These are phyloP conservation scores for Carassius carassius DNA, from an alignment of 2,113 vertebrate genomes.

Conservation along the genomic window DNA sequence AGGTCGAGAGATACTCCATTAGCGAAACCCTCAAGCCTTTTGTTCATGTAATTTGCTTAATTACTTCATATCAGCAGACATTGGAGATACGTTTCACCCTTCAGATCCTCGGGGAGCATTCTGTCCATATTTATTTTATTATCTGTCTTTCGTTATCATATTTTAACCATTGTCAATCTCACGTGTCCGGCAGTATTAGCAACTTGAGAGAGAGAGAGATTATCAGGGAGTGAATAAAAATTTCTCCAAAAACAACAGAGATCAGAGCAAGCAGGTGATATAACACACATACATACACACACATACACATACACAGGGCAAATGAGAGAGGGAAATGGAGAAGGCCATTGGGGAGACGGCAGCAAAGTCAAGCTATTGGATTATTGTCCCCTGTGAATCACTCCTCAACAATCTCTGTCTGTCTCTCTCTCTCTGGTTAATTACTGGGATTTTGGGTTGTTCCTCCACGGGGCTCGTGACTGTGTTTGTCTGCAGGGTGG, in stretches of 20 bases:
- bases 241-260: conserved; percentile 12
- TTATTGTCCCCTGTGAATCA: conserved; percentile 17
- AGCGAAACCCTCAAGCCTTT: conserved; percentile 70
- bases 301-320: not conserved
- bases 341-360: conserved; percentile 25
- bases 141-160: conserved; percentile 58
- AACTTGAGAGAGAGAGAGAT: conserved; percentile 24
- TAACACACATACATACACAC: not conserved
- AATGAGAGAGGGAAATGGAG: conserved; percentile 27
- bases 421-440: conserved; percentile 67
- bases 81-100: conserved; percentile 67
- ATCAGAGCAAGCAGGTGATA: conserved; percentile 12
- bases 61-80: conserved; percentile 73
- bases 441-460: conserved; percentile 73
- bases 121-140: conserved; percentile 70
- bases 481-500: conserved; percentile 57
- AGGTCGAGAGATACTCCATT: conserved; percentile 72
- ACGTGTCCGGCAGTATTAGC: conserved; percentile 55
- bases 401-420: conserved; percentile 27
- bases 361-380: conserved; percentile 25
- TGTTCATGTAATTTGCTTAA: conserved; percentile 78
- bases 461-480: conserved; percentile 57
- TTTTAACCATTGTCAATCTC: conserved; percentile 57
- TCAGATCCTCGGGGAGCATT: conserved; percentile 63
- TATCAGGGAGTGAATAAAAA: conserved; percentile 46